A percentile compares a stretch with the other conserved stretches of the same genome.
phyloP scores from a whole-genome alignment of 2,113 vertebrate species.

The Hippotragus niger region DNA sequence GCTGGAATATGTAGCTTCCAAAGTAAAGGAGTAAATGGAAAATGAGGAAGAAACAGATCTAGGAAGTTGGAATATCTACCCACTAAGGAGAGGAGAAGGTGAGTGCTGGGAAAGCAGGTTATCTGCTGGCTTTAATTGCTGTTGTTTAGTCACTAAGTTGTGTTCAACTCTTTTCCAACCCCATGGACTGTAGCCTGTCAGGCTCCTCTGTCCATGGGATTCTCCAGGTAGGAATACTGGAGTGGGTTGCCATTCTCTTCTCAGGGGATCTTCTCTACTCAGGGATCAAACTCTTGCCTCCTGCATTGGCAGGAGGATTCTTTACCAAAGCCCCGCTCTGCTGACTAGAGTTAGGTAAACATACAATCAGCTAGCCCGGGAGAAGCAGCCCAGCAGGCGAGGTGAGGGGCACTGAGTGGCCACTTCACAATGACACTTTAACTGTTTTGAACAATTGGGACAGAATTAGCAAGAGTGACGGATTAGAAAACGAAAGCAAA shows the following conservation, averaged over 20 bases:
- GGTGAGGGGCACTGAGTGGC: fast-evolving
- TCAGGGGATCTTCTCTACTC: not conserved
- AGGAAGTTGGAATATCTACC: not conserved
- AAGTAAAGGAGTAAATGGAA: not conserved
- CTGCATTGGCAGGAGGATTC: not conserved
- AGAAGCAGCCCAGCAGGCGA: not conserved
- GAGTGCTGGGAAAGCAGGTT: not conserved
- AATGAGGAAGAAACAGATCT: not conserved
- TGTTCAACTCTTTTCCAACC: not conserved
- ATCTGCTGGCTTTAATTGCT: not conserved
- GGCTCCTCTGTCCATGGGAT: not conserved
- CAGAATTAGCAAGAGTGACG: not conserved
- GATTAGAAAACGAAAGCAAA: not conserved
- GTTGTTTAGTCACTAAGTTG: not conserved
- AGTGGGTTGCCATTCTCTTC: not conserved
- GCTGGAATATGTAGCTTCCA: not conserved
- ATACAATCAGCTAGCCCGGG: fast-evolving
- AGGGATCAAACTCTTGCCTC: not conserved
- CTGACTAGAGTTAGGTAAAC: not conserved
- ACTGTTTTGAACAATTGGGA: not conserved
- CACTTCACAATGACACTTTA: not conserved
- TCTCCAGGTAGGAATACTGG: not conserved
- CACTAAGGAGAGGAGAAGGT: not conserved
- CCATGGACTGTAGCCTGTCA: not conserved
- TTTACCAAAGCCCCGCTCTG: not conserved